Evolutionary conservation across 2,888 invertebrate genomes (phyloP).

Genomic region (Melanargia galathea): DNA sequence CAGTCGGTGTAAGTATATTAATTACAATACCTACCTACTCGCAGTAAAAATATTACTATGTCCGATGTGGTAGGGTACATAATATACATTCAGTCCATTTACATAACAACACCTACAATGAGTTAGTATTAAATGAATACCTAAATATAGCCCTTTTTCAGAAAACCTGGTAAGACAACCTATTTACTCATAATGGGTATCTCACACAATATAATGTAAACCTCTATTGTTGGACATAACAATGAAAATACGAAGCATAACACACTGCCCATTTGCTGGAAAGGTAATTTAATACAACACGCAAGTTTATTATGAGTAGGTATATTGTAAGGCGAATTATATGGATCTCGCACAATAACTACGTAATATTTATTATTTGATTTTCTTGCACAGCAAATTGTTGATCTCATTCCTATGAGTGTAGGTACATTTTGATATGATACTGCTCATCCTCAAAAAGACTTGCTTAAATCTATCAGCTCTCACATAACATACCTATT

Average conservation of each 20-base stretch:
- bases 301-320: not conserved
- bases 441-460: not conserved
- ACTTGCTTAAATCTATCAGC: too few relatives aligned
- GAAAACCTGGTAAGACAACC: not conserved
- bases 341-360: not conserved
- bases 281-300: constrained; percentile 8
- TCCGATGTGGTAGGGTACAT: not conserved
- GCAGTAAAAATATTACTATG: not conserved
- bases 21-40: not conserved
- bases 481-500: too few relatives aligned
- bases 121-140: too few relatives aligned
- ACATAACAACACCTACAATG: too few relatives aligned
- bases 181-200: not conserved
- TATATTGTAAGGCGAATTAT: not conserved
- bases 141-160: not conserved
- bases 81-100: not conserved
- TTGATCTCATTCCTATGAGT: not conserved
- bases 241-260: constrained; percentile 10
- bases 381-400: not conserved
- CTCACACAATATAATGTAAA: not conserved
- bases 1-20: not conserved
- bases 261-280: not conserved
- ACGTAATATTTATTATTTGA: not conserved
- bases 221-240: constrained; percentile 7
- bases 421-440: not conserved